A percentile compares a stretch with the other conserved stretches of the same genome.
Conservation (phyloP, 2,888 invertebrate genomes). For the Pseudococcus viburni region DNA sequence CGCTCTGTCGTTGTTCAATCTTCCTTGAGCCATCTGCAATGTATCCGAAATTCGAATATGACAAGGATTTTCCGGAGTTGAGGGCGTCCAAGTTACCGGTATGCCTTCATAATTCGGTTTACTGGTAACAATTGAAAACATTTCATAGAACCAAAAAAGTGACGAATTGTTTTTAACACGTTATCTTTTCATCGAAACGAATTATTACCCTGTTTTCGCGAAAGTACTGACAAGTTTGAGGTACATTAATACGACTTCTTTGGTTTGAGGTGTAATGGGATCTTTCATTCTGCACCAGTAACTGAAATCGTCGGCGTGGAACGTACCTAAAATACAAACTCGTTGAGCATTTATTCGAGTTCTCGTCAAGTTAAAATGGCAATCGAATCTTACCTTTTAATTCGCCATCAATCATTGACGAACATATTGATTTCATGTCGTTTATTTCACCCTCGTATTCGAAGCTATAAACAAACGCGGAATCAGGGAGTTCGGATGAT, state of each 20-base stretch:
- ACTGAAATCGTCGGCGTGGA: conserved; percentile 38
- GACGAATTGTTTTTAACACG: neutral
- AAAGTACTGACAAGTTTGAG: conserved; percentile 37
- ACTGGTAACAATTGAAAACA: neutral
- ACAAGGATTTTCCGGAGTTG: conserved; percentile 31
- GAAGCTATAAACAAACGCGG: conserved; percentile 33
- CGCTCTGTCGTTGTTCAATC: conserved; percentile 12
- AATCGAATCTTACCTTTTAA: neutral
- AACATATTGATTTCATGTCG: neutral
- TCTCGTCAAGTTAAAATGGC: too few relatives aligned
- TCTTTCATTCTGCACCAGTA: conserved; percentile 19
- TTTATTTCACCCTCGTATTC: conserved; percentile 39
- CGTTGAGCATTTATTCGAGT: too few relatives aligned
- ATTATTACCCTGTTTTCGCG: conserved; percentile 48
- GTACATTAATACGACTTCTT: conserved; percentile 12
- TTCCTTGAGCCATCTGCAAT: neutral
- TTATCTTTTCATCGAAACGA: neutral
- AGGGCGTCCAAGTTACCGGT: neutral
- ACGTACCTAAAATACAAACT: conserved; percentile 7
- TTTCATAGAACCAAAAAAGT: neutral
- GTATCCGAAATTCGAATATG: neutral
- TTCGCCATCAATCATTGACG: neutral
- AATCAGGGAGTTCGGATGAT: neutral
- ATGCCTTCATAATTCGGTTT: conserved; percentile 15
- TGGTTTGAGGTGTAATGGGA: neutral